Conservation (phyloP, 2,113 vertebrate genomes). For the Nycticebus coucang region DNA sequence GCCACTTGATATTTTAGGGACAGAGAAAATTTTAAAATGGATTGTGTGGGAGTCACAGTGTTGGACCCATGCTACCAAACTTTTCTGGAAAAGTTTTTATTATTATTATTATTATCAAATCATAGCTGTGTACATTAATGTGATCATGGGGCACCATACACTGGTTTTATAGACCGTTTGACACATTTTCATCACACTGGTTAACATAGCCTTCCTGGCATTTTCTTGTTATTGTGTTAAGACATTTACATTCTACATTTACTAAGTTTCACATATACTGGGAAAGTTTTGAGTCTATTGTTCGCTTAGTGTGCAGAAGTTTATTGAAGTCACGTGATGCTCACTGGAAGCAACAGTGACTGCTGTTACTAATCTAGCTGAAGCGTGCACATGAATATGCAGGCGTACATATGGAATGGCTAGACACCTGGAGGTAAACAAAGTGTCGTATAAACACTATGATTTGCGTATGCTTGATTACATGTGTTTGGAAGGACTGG, state of each 20-base stretch:
- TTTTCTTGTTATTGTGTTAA: no score
- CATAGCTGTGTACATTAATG: no score
- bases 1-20: background rate
- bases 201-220: no score
- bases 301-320: slow-evolving; percentile 25
- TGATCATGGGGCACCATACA: no score
- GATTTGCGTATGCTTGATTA: background rate
- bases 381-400: rapidly evolving
- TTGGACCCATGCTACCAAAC: background rate
- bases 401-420: no score
- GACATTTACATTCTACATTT: no score
- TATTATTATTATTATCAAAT: no score
- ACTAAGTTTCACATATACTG: background rate
- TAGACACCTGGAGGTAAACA: background rate
- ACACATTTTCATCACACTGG: no score
- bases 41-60: background rate
- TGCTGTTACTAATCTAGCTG: slow-evolving; percentile 10
- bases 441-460: background rate
- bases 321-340: background rate
- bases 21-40: background rate
- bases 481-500: background rate
- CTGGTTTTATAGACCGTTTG: no score
- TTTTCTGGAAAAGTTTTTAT: slow-evolving; percentile 35
- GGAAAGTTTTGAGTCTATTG: slow-evolving; percentile 1
- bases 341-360: background rate